A percentile compares a stretch with the other conserved stretches of the same genome.
These are phyloP conservation scores for Steinernema carpocapsae DNA, from an alignment of 2,888 invertebrate genomes.

Conservation along the genomic window DNA sequence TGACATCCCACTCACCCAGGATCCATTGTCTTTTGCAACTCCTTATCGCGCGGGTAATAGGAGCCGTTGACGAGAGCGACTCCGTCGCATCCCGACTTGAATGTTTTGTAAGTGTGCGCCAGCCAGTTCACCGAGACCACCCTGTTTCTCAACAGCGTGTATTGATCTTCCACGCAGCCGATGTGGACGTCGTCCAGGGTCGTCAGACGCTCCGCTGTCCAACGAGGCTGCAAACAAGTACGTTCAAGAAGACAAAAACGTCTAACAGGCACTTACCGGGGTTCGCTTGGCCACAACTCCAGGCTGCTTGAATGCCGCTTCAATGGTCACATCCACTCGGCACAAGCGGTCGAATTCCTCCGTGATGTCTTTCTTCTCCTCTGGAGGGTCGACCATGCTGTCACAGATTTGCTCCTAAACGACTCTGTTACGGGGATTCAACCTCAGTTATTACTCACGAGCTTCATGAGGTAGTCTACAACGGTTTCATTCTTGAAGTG, in stretches of 20 bases:
- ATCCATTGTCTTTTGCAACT: constrained; percentile 53
- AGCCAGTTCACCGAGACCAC: constrained; percentile 61
- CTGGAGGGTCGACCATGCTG: constrained; percentile 49
- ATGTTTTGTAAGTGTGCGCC: constrained; percentile 59
- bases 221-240: constrained; percentile 51
- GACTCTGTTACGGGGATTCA: not conserved
- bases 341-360: constrained; percentile 56
- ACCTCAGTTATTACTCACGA: constrained; percentile 37
- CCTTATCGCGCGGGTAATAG: constrained; percentile 57
- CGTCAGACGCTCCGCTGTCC: constrained; percentile 55
- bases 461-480: constrained; percentile 45
- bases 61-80: constrained; percentile 60
- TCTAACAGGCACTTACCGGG: constrained; percentile 42
- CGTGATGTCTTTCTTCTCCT: constrained; percentile 45
- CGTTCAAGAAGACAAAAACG: not conserved
- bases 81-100: constrained; percentile 55
- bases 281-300: constrained; percentile 59
- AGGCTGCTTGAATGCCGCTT: constrained; percentile 54
- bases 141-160: constrained; percentile 54
- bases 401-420: constrained; percentile 51
- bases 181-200: constrained; percentile 61
- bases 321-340: constrained; percentile 60
- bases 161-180: constrained; percentile 54
- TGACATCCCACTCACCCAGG: constrained; percentile 46
- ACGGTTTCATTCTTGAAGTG: constrained; percentile 32